Conservation (phyloP, 1,140 invertebrate genomes). For the Drosophila lacertosa region DNA sequence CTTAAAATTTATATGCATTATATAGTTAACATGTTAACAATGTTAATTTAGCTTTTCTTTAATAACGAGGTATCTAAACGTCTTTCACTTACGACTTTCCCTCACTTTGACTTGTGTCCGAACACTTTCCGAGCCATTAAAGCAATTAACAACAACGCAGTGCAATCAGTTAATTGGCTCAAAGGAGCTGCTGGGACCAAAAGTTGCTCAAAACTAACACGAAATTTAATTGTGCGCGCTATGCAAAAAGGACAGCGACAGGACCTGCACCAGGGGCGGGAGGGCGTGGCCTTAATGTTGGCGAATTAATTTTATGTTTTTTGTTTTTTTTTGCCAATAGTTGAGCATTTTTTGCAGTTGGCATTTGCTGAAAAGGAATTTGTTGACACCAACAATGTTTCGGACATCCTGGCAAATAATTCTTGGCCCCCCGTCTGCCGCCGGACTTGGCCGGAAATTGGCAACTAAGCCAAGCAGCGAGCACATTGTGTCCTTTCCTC, state of each 20-base stretch:
- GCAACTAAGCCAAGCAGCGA: slow-evolving; percentile 65
- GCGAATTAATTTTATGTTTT: slow-evolving; percentile 62
- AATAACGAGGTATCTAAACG: not conserved
- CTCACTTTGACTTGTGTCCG: slow-evolving; percentile 11
- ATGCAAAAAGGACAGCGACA: slow-evolving; percentile 33
- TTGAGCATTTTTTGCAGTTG: slow-evolving; percentile 54
- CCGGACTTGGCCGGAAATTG: slow-evolving; percentile 60
- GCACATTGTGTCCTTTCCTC: slow-evolving; percentile 74
- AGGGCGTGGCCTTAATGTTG: slow-evolving; percentile 48
- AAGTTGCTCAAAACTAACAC: slow-evolving; percentile 59
- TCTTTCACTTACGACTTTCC: not conserved
- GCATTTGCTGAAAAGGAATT: slow-evolving; percentile 72
- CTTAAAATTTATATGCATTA: too few species aligned
- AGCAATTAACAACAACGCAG: slow-evolving; percentile 68
- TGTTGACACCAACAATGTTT: slow-evolving; percentile 83
- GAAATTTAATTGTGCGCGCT: slow-evolving; percentile 66
- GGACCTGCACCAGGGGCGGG: not conserved
- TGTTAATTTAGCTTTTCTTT: too few species aligned
- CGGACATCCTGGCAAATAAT: slow-evolving; percentile 82
- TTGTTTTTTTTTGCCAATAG: slow-evolving; percentile 40
- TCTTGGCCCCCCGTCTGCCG: slow-evolving; percentile 41
- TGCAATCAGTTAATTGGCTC: slow-evolving; percentile 70
- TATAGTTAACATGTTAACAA: too few species aligned
- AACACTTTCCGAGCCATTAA: slow-evolving; percentile 80
- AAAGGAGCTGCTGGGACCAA: slow-evolving; percentile 1